Evolutionary conservation across 2,888 invertebrate species (phyloP), one percentile per base, ranked within the genome.

Genomic region (Sylvicola cinctus): DNA sequence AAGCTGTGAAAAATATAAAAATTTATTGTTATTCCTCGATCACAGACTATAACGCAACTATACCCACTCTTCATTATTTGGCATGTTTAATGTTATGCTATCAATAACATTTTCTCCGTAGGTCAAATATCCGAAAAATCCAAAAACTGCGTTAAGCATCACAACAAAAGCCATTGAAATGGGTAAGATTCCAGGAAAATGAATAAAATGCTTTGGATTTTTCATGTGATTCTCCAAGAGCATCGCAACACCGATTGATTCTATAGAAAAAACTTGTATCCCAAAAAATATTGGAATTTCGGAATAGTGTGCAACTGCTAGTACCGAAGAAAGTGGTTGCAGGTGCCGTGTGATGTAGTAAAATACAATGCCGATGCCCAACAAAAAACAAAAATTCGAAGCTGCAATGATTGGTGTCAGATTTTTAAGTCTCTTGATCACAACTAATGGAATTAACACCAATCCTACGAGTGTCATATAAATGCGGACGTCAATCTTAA

Each of bases 201-300:
- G 88, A 10, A 77, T 73, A 58, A 91, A 87, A 47, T 76, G 79
- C 49, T 77, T 69, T 0, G 87, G 87, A 3, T 71, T 73, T 49
- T 73, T 74, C 87, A 91, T 90, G 49, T 83, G 81, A 55, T 88
- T 90, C 58, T 90, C 88, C 42, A 91, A 60, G 0, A 91, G 91
- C 33, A 91, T 61, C 32, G 90, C 75, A 58, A 81, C 73, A 45
- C 80, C 81, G 46, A 93, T 91, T 36, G 91, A 93, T 64, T 93
- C 93, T 59, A 93, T 91, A 2, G 93, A 85, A 58, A 88, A 93
- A 46, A 93, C 80, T 16, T n/a, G n/a, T n/a, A n/a, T n/a, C n/a
- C n/a, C n/a, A n/a, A n/a, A n/a, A n/a, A n/a, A n/a, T n/a, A n/a
- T n/a, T n/a, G n/a, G n/a, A n/a, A n/a, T n/a, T n/a, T n/a, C n/a